Percentiles rank a stretch among this genome's conserved stretches.
Evolutionary conservation across 2,113 vertebrate genomes (phyloP).

Genomic region (Microcebus tavaratra): DNA sequence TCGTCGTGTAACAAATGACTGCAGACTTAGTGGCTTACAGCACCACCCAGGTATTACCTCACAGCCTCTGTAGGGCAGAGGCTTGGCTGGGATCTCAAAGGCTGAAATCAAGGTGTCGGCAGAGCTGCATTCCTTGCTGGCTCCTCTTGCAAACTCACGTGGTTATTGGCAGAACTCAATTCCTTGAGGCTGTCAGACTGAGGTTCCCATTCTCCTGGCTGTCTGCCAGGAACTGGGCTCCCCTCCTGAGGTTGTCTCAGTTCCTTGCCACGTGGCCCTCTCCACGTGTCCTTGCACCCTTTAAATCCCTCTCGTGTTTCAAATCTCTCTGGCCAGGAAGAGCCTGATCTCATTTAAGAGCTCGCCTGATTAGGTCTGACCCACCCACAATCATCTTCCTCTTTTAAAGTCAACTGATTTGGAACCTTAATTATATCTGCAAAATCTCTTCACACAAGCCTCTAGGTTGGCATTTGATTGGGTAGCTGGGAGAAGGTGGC

Average conservation of each 20-base stretch:
- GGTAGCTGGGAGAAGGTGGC: not conserved
- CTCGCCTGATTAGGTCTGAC: not conserved
- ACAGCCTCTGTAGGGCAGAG: accelerated
- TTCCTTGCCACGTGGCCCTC: not conserved
- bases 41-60: accelerated
- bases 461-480: no score
- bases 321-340: not conserved
- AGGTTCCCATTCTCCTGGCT: not conserved
- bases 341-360: not conserved
- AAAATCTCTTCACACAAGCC: not conserved
- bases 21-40: accelerated
- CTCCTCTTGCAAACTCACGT: not conserved
- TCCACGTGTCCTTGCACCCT: not conserved
- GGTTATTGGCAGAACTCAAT: not conserved
- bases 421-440: not conserved
- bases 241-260: not conserved
- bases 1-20: not conserved
- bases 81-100: no score
- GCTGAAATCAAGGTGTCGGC: not conserved
- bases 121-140: not conserved
- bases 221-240: not conserved
- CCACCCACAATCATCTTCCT: no score
- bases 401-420: not conserved
- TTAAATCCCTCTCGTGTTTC: not conserved
- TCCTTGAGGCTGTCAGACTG: not conserved